Conservation (phyloP, 2,797 vertebrate genomes). For the Anguilla megastoma region DNA sequence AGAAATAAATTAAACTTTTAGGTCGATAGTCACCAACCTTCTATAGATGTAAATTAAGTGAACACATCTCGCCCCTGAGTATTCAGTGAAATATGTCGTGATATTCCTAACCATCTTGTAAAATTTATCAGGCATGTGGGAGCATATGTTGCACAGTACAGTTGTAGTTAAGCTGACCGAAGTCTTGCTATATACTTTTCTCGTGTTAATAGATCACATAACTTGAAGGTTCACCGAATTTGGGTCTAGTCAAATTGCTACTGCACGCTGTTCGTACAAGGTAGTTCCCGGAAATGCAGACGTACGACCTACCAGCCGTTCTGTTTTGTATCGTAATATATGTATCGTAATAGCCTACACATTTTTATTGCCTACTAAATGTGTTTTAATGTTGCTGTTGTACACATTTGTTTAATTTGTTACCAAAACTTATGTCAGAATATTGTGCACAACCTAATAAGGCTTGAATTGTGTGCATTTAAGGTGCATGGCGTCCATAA, state of each 20-base stretch:
- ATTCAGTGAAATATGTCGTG: background rate
- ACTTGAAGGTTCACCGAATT: background rate
- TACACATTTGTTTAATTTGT: background rate
- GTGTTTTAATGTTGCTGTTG: background rate
- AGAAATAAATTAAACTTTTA: background rate
- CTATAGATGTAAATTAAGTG: background rate
- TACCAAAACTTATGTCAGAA: background rate
- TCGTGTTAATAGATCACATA: background rate
- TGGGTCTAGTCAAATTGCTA: background rate
- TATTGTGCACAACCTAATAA: background rate
- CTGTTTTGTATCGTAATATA: background rate
- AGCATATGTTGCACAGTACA: background rate
- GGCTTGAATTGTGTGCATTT: background rate
- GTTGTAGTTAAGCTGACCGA: background rate
- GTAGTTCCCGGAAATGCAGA: background rate
- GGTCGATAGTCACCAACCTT: background rate
- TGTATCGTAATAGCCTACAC: background rate
- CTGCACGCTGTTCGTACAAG: background rate
- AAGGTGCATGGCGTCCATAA: background rate
- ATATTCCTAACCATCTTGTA: background rate
- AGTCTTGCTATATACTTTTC: background rate
- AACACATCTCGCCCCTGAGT: background rate
- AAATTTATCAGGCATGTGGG: background rate
- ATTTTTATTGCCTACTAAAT: background rate
- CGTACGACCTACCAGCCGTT: background rate